These are phyloP conservation scores for Meteorus cinctellus DNA, from an alignment of 2,888 invertebrate genomes.

Conservation along the genomic window DNA sequence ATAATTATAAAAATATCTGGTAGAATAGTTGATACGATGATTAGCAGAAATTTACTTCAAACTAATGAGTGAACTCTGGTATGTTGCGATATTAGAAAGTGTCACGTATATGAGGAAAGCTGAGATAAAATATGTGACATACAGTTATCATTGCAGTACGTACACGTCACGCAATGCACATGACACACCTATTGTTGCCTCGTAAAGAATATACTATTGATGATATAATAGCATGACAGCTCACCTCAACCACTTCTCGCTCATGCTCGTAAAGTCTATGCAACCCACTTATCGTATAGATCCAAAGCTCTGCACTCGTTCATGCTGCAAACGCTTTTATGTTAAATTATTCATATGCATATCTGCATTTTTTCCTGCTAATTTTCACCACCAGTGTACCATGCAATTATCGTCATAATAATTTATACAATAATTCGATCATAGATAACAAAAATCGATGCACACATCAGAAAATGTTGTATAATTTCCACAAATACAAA, in stretches of 20 bases:
- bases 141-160: not conserved
- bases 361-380: slow-evolving; percentile 27
- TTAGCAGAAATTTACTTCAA: not conserved
- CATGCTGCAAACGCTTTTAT: slow-evolving; percentile 41
- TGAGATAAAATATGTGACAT: not conserved
- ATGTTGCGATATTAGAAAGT: not conserved
- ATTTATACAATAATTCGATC: not conserved
- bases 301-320: slow-evolving; percentile 34
- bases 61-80: not conserved
- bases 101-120: not conserved
- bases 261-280: slow-evolving; percentile 47
- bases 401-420: slow-evolving; percentile 1
- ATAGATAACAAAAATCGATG: not conserved
- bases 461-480: not conserved
- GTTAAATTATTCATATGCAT: slow-evolving; percentile 51
- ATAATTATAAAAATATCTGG: too few species aligned
- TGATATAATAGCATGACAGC: slow-evolving; percentile 13
- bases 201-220: slow-evolving; percentile 8
- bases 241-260: slow-evolving; percentile 41
- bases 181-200: not conserved
- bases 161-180: slow-evolving; percentile 5
- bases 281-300: slow-evolving; percentile 48
- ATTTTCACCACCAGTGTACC: not conserved
- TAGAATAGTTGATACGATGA: not conserved
- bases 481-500: not conserved